Evolutionary conservation across 1,140 invertebrate genomes (phyloP).

Genomic region (Drosophila micromelanica): DNA sequence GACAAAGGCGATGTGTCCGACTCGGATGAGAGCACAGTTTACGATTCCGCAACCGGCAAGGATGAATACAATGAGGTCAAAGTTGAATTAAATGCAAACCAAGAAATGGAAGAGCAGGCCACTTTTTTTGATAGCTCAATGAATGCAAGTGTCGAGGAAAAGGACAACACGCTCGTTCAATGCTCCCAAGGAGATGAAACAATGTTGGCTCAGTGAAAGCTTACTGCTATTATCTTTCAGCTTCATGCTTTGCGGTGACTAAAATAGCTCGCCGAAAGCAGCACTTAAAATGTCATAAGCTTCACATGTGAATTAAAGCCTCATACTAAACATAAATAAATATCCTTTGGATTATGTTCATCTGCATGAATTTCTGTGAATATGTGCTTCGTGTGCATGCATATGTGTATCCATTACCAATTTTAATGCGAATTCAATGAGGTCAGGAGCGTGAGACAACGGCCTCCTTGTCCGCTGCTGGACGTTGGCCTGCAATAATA

Average conservation of each 20-base stretch:
- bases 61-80: not conserved
- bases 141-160: not conserved
- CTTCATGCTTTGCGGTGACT: no score
- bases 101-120: not conserved
- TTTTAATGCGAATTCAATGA: constrained; percentile 81
- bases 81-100: not conserved
- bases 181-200: not conserved
- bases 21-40: not conserved
- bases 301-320: not conserved
- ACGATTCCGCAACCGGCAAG: not conserved
- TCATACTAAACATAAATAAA: constrained; percentile 10
- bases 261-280: not conserved
- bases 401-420: constrained; percentile 80
- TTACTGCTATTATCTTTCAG: not conserved
- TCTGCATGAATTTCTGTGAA: not conserved
- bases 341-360: not conserved
- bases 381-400: constrained; percentile 52
- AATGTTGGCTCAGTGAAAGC: not conserved
- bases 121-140: not conserved
- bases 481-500: no score
- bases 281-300: no score
- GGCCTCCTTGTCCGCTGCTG: no score
- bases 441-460: constrained; percentile 23
- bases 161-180: not conserved
- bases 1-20: not conserved